A percentile compares a stretch with the other conserved stretches of the same genome.
Conservation (phyloP, 1,140 invertebrate genomes). For the Drosophila novamexicana region DNA sequence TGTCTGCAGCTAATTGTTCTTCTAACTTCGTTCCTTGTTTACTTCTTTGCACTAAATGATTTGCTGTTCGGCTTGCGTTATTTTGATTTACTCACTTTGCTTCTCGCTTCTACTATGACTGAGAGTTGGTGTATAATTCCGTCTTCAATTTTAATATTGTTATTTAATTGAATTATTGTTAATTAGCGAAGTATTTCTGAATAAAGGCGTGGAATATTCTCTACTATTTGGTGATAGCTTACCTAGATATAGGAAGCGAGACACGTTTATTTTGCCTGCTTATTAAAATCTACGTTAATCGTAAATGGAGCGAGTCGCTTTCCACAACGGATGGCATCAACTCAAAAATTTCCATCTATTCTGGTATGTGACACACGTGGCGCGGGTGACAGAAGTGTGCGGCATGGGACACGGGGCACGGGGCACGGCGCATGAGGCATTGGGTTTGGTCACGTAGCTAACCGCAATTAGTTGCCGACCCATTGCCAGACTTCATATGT, state of each 20-base stretch:
- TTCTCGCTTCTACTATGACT: not conserved
- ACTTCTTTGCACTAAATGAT: too few relatives aligned
- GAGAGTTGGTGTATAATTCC: not conserved
- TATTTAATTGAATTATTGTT: too few relatives aligned
- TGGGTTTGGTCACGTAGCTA: conserved; percentile 62
- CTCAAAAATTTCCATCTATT: conserved; percentile 39
- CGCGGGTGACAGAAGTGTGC: not conserved
- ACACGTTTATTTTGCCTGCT: conserved; percentile 46
- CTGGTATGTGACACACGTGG: conserved; percentile 23
- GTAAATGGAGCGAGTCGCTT: conserved; percentile 51
- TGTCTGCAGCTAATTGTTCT: too few relatives aligned
- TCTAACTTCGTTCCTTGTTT: too few relatives aligned
- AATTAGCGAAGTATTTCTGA: too few relatives aligned
- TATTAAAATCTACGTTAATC: conserved; percentile 76
- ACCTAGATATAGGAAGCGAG: conserved; percentile 15
- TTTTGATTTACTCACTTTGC: not conserved
- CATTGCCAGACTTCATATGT: conserved; percentile 58
- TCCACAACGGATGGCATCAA: conserved; percentile 25
- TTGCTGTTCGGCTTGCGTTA: not conserved
- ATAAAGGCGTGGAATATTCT: not conserved
- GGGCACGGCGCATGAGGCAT: not conserved
- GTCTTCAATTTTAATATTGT: too few relatives aligned
- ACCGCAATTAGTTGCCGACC: conserved; percentile 75
- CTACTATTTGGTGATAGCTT: not conserved
- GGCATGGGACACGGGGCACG: not conserved